Conservation (phyloP, 2,113 vertebrate genomes). For the Mustelus asterias region DNA sequence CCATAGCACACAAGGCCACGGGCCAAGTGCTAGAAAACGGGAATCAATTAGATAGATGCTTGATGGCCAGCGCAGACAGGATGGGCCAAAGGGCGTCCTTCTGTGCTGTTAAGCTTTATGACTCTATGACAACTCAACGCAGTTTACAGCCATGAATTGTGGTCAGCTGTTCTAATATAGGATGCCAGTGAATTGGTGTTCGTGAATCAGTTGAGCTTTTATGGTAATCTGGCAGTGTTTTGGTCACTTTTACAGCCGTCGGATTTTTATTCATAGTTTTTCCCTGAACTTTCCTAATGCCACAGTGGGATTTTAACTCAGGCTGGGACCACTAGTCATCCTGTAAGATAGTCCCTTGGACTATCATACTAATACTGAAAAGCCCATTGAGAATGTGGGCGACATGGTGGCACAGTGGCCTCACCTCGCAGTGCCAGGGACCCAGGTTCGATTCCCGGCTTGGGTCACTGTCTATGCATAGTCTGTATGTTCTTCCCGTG, state of each 20-base stretch:
- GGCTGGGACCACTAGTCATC: neutral
- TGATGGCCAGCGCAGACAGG: too few species aligned
- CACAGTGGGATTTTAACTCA: neutral
- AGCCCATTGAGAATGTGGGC: too few species aligned
- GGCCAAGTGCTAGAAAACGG: too few species aligned
- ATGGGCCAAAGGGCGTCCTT: too few species aligned
- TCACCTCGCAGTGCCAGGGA: too few species aligned
- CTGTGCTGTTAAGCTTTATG: too few species aligned
- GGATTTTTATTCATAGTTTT: neutral
- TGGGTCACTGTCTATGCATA: too few species aligned
- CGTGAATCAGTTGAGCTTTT: neutral
- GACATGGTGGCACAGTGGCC: too few species aligned
- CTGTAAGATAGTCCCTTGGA: neutral
- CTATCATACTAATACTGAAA: neutral
- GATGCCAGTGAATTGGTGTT: neutral
- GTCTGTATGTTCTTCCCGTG: too few species aligned
- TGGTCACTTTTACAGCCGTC: neutral
- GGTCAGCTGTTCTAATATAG: neutral
- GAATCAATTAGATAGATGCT: too few species aligned
- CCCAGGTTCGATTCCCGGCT: too few species aligned
- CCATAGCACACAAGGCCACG: too few species aligned
- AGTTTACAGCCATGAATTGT: neutral
- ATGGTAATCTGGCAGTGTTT: neutral
- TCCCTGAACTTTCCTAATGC: neutral
- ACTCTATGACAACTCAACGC: neutral